Percentiles rank a stretch among this genome's conserved stretches.
These are phyloP conservation scores for Pseudomyrmex dendroicus DNA, from an alignment of 1,140 invertebrate species.

Conservation along the genomic window DNA sequence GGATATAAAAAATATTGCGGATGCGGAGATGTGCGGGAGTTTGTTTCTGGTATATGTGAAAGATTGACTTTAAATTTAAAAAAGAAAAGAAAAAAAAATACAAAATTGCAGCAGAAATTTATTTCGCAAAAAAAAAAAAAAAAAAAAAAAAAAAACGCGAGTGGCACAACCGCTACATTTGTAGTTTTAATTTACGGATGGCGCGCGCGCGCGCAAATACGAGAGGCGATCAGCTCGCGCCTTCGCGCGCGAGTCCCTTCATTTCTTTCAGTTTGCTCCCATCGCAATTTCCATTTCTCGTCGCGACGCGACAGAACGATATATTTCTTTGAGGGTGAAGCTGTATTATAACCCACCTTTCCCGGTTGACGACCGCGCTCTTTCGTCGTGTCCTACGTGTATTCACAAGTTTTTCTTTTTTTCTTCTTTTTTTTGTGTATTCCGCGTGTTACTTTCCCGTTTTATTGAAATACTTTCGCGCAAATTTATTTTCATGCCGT, in stretches of 20 bases:
- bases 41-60: too few species aligned
- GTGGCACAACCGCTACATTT: not conserved
- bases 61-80: too few species aligned
- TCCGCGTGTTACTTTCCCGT: constrained; percentile 5
- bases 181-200: constrained; percentile 45
- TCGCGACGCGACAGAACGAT: not conserved
- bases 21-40: too few species aligned
- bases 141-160: not conserved
- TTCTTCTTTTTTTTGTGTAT: not conserved
- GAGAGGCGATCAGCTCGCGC: not conserved
- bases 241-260: not conserved
- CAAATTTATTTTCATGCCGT: not conserved
- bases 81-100: too few species aligned
- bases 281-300: constrained; percentile 17
- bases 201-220: not conserved
- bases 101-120: too few species aligned
- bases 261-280: not conserved
- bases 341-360: not conserved
- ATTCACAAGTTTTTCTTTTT: constrained; percentile 10
- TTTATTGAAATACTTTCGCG: not conserved
- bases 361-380: not conserved
- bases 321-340: not conserved
- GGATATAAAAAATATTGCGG: too few species aligned
- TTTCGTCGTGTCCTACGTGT: not conserved
- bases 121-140: too few species aligned